These are phyloP conservation scores for Spongilla lacustris DNA, from an alignment of 37 sponge, comb jelly and placozoan genomes.

Conservation along the genomic window DNA sequence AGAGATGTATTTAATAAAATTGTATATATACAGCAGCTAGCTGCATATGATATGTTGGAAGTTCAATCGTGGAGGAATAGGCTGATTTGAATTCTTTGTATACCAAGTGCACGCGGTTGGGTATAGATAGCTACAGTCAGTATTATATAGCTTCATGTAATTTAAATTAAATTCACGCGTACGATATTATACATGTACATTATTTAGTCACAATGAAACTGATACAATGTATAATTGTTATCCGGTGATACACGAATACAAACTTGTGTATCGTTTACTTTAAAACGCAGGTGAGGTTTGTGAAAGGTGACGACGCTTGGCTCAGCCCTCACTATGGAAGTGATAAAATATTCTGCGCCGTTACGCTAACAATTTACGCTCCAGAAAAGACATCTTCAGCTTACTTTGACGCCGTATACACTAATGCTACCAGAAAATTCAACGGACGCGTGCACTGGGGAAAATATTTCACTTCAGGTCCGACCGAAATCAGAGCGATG, in stretches of 20 bases:
- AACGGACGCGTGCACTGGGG: constrained; percentile 52
- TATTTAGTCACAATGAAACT: background rate
- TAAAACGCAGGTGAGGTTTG: constrained; percentile 50
- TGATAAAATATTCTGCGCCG: constrained; percentile 32
- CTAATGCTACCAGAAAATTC: constrained; percentile 25
- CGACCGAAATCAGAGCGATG: background rate
- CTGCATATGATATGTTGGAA: no score
- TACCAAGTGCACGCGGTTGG: background rate
- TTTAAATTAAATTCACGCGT: background rate
- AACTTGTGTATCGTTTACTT: background rate
- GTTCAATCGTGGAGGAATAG: no score
- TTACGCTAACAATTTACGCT: constrained; percentile 66
- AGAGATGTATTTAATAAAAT: background rate
- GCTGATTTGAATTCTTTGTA: background rate
- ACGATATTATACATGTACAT: no score
- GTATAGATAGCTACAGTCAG: background rate
- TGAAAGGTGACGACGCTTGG: constrained; percentile 43
- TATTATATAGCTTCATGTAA: background rate
- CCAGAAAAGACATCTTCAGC: background rate
- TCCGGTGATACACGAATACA: background rate
- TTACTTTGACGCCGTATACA: constrained; percentile 46
- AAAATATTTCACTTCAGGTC: constrained; percentile 36
- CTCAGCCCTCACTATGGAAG: constrained; percentile 39
- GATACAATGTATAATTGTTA: background rate
- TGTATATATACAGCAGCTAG: no score